Percentiles rank a stretch among this genome's conserved stretches.
Evolutionary conservation across 2,888 invertebrate species (phyloP).

Genomic region (Cheilosia grossa): DNA sequence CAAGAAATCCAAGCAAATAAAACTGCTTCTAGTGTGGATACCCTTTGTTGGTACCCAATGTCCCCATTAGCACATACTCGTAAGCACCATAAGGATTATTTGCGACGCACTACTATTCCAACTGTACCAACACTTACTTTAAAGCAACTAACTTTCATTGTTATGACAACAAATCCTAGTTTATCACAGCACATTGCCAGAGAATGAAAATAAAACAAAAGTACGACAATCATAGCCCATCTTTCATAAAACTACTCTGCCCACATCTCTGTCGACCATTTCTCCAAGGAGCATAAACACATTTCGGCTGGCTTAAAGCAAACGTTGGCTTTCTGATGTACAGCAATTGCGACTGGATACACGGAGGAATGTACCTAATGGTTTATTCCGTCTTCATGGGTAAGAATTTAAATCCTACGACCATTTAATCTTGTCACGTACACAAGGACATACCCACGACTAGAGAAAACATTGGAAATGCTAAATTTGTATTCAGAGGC

Average conservation of each 20-base stretch:
- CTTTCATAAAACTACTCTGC: too few species aligned
- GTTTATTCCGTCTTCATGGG: neutral
- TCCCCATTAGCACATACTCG: too few species aligned
- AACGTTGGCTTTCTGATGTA: neutral
- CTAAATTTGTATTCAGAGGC: neutral
- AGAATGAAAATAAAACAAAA: neutral
- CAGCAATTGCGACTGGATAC: neutral
- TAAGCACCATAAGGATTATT: too few species aligned
- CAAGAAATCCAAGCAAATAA: too few species aligned
- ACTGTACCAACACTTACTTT: neutral
- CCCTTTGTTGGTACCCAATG: too few species aligned
- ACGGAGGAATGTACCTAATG: neutral
- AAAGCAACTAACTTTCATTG: neutral
- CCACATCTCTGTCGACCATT: neutral
- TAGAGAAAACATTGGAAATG: neutral
- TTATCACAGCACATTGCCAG: neutral
- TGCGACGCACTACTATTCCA: too few species aligned
- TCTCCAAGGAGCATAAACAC: neutral
- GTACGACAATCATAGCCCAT: neutral
- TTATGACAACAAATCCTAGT: neutral
- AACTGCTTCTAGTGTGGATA: too few species aligned
- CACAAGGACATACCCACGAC: neutral
- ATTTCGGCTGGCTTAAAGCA: neutral
- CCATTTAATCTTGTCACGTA: slow-evolving; percentile 3
- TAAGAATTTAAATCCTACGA: neutral